Base-by-base conservation (phyloP, 2,888 invertebrate genomes). In the Ophion ventricosus region DNA sequence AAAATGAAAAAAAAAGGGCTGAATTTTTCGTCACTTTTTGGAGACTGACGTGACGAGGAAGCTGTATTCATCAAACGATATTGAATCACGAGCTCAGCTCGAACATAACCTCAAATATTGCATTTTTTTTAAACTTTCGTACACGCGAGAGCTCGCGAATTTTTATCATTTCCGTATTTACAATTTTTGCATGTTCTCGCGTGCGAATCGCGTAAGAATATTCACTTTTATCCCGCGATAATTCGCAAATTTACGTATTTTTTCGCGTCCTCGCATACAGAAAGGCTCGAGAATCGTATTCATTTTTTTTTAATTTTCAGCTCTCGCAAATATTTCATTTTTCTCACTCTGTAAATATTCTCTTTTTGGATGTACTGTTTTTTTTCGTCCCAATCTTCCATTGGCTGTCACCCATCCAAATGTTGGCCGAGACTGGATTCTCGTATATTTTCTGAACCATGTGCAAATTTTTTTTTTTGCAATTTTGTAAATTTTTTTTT, bases 91-190 rank as follows among this genome's bases (percentile, higher is more conserved):
- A 23, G 29, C 29, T 29, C 40, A 17, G 43, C 54, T 35, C 57
- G 77, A 77, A 77, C 67, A 77, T 77, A 77, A 77, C 77, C 77
- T 67, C 29, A 43, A 77, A 67, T 59, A 25, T 25, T 25, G 14
- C 0, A 20, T 49, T 14, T 25, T 49, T 35, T 25, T 49, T 49
- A 17, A 49, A 2, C 14, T 11, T 17, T 17, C 49, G 17, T 2
- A 49, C 14, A 11, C 35, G 7, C 4, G 8, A 35, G 35, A 35
- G 35, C 17, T 49, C 14, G 49, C 49, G 14, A 49, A 17, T 17
- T 14, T 14, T 17, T 49, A 17, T 49, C 0, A 11, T 17, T 2
- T 49, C 0, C 49, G 3, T 17, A 49, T 49, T 14, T 17, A 0
- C 14, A 2, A 49, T 49, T 14, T 49, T 4, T 2, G 8, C 35